phyloP scores from a whole-genome alignment of 2,888 invertebrate genomes.

The Dolomedes plantarius region DNA sequence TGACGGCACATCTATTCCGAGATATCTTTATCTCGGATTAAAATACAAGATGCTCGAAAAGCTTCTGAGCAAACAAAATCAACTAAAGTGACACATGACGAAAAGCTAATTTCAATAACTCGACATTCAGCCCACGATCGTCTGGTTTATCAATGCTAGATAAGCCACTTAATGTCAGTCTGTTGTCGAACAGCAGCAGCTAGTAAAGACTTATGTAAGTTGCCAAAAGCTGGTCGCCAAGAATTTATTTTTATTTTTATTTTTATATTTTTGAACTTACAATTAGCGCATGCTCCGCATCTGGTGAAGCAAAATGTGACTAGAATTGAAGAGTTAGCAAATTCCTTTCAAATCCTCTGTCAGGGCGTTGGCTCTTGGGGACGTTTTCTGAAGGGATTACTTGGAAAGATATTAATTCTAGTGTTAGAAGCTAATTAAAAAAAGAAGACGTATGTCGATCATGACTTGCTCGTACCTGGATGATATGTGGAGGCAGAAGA shows the following conservation, averaged over 20 bases:
- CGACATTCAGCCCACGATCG: conserved; percentile 49
- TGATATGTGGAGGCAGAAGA: neutral
- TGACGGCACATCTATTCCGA: neutral
- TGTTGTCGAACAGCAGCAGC: conserved; percentile 29
- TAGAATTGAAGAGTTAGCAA: conserved; percentile 21
- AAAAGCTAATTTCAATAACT: conserved; percentile 46
- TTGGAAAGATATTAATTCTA: conserved; percentile 43
- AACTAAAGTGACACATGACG: neutral
- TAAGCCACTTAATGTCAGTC: conserved; percentile 54
- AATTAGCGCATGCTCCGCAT: conserved; percentile 38
- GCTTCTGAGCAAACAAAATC: conserved; percentile 18
- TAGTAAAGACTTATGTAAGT: conserved; percentile 22
- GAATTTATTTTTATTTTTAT: no score
- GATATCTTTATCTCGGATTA: neutral
- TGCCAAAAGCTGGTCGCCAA: neutral
- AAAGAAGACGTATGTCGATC: conserved; percentile 2
- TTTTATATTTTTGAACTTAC: conserved; percentile 35
- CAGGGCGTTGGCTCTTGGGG: conserved; percentile 34
- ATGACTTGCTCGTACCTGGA: neutral
- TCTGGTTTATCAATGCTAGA: conserved; percentile 37
- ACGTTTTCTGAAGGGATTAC: conserved; percentile 31
- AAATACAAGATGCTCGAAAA: neutral
- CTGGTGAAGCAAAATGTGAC: conserved; percentile 34
- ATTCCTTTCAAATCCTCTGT: conserved; percentile 35
- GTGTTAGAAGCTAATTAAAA: conserved; percentile 47